phyloP scores from a whole-genome alignment of 2,113 vertebrate species.

The Orthonyx spaldingii region DNA sequence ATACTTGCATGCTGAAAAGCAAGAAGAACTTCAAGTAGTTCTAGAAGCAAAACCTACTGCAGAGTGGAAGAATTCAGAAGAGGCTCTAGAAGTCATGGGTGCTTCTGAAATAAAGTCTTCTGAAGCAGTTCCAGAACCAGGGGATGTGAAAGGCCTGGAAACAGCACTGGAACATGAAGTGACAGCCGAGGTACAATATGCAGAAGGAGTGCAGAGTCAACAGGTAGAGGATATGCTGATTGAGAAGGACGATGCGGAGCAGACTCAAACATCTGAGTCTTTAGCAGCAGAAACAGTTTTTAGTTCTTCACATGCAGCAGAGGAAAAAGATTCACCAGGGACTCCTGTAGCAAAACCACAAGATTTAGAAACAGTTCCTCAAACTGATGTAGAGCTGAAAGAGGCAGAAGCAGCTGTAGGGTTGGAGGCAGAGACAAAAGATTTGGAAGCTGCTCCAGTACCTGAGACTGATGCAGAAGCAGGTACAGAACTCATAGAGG shows the following conservation, averaged over 20 bases:
- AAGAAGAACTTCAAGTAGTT: neutral
- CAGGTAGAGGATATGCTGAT: neutral
- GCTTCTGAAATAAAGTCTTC: neutral
- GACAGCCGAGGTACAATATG: neutral
- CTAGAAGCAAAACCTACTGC: neutral
- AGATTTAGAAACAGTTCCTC: neutral
- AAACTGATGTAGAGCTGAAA: neutral
- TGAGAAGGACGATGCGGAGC: neutral
- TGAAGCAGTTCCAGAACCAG: neutral
- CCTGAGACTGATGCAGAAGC: neutral
- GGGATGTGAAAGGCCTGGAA: neutral
- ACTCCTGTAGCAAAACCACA: neutral
- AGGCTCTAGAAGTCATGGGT: neutral
- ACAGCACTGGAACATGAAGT: neutral
- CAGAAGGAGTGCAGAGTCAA: neutral
- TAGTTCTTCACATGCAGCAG: neutral
- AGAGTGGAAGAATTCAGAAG: neutral
- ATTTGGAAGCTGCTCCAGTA: neutral
- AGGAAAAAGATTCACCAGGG: neutral
- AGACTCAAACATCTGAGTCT: neutral
- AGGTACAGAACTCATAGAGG: neutral
- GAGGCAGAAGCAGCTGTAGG: neutral
- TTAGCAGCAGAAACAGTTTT: neutral
- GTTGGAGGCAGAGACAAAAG: neutral
- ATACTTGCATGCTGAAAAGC: neutral